phyloP scores from a whole-genome alignment of 2,797 vertebrate species.

The Malurus leucopterus region DNA sequence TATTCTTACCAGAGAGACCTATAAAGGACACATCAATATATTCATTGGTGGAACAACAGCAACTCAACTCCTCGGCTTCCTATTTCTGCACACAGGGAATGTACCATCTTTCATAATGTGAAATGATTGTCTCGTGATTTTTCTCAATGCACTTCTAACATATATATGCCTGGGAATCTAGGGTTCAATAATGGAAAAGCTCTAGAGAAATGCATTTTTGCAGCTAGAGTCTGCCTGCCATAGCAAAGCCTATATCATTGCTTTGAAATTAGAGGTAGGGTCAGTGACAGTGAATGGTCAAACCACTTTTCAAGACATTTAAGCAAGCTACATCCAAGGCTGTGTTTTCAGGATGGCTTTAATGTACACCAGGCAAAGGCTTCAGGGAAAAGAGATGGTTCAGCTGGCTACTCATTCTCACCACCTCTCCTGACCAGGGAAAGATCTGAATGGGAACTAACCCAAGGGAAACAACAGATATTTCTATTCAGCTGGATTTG shows the following conservation, averaged over 20 bases:
- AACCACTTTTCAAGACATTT: background rate
- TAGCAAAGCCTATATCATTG: background rate
- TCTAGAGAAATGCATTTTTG: slow-evolving; percentile 9
- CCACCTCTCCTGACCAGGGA: background rate
- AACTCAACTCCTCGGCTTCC: background rate
- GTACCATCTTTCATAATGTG: background rate
- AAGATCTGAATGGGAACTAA: background rate
- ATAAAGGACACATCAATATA: slow-evolving; percentile 22
- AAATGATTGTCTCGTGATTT: slow-evolving; percentile 28
- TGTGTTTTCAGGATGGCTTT: background rate
- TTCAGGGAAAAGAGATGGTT: background rate
- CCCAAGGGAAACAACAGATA: slow-evolving; percentile 6
- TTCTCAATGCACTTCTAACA: slow-evolving; percentile 17
- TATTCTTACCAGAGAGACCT: slow-evolving; percentile 17
- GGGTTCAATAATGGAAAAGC: slow-evolving; percentile 7
- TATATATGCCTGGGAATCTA: background rate
- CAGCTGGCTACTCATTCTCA: background rate
- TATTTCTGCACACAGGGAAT: background rate
- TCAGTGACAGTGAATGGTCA: background rate
- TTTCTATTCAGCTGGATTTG: background rate
- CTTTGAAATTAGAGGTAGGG: background rate
- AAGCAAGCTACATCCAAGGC: background rate
- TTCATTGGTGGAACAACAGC: background rate
- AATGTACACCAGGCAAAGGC: background rate
- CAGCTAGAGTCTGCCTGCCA: background rate